Conservation (phyloP, 1,140 invertebrate genomes). For the Listronotus bonariensis region DNA sequence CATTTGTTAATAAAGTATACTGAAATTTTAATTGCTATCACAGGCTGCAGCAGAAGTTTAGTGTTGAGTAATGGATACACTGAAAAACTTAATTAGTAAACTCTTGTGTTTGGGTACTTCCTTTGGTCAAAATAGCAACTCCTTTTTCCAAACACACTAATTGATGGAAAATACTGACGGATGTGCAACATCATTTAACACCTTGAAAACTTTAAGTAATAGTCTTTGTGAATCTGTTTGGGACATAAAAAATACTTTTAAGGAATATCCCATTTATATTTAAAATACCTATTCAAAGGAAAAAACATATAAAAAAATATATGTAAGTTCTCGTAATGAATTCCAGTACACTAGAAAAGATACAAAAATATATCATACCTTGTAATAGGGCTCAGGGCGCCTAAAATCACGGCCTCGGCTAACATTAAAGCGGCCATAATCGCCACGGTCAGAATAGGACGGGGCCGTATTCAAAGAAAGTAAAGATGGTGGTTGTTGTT, state of each 20-base stretch:
- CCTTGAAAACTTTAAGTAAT: too few species aligned
- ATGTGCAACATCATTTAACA: too few species aligned
- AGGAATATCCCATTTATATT: neutral
- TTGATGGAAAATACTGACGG: too few species aligned
- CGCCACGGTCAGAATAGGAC: constrained; percentile 49
- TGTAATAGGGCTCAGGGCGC: constrained; percentile 54
- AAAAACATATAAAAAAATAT: neutral
- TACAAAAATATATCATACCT: constrained; percentile 48
- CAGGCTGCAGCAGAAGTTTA: too few species aligned
- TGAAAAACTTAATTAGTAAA: too few species aligned
- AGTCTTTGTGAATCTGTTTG: too few species aligned
- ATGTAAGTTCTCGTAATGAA: constrained; percentile 11
- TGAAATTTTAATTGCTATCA: too few species aligned
- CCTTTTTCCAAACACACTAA: too few species aligned
- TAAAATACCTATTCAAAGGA: neutral
- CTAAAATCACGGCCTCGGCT: constrained; percentile 53
- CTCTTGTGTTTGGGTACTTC: too few species aligned
- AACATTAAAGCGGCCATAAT: constrained; percentile 47
- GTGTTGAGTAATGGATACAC: too few species aligned
- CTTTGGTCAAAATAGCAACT: too few species aligned
- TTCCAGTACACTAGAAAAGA: constrained; percentile 29
- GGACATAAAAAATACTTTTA: neutral
- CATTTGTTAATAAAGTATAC: too few species aligned
- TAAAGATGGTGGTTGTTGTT: constrained; percentile 52
- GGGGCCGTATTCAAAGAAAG: constrained; percentile 54